Percentiles rank a stretch among this genome's conserved stretches.
phyloP scores from a whole-genome alignment of 1,140 invertebrate species.

The Triops longicaudatus region DNA sequence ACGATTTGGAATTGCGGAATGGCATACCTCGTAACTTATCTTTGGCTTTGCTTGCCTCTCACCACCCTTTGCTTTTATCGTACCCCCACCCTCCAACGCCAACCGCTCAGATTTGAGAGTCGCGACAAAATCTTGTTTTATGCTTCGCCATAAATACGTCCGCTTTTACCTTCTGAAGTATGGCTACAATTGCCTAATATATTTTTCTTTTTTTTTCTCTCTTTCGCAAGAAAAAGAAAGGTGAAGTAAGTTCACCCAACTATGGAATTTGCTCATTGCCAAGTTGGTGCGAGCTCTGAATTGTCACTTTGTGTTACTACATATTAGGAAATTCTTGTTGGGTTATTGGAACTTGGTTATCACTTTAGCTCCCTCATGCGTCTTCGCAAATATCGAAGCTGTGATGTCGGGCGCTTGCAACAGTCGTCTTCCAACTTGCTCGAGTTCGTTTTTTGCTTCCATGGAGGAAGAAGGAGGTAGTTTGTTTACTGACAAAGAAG shows the following conservation, averaged over 20 bases:
- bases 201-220: background rate
- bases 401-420: background rate
- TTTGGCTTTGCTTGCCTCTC: background rate
- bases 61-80: background rate
- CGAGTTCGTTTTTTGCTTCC: background rate
- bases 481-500: background rate
- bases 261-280: background rate
- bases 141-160: background rate
- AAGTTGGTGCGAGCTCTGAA: background rate
- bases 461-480: background rate
- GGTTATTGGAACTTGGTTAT: background rate
- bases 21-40: background rate
- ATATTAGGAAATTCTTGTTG: conserved; percentile 3
- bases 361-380: background rate
- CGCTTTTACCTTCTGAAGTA: background rate
- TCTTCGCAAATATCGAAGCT: background rate
- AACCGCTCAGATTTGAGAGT: background rate
- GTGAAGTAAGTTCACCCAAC: background rate
- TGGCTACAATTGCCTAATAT: background rate
- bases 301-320: background rate
- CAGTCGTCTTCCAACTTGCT: background rate
- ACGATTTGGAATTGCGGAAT: conserved; percentile 1
- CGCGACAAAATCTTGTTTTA: background rate
- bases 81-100: background rate
- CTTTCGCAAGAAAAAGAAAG: background rate